phyloP scores from a whole-genome alignment of 2,113 vertebrate genomes.

The Axis porcinus region DNA sequence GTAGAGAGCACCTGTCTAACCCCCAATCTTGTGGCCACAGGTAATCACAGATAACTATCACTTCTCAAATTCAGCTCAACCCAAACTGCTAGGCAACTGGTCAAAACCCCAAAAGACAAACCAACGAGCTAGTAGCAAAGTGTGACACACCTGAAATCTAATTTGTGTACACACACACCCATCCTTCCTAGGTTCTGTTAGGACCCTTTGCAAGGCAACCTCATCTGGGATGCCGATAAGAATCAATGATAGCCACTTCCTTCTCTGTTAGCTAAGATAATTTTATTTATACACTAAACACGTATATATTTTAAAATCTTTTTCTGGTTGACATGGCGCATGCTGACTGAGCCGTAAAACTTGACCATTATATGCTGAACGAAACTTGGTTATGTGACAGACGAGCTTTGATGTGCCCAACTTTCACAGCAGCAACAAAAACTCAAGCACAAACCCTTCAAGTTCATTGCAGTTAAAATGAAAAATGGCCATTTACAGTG shows the following conservation, averaged over 20 bases:
- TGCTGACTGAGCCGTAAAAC: background rate
- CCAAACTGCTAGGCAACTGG: background rate
- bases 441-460: background rate
- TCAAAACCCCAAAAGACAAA: background rate
- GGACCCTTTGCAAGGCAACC: background rate
- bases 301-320: background rate
- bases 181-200: background rate
- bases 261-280: background rate
- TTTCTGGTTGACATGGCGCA: background rate
- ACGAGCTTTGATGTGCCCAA: background rate
- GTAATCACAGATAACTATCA: background rate
- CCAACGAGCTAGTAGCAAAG: background rate
- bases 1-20: background rate
- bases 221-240: background rate
- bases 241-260: background rate
- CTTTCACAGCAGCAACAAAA: background rate
- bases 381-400: background rate
- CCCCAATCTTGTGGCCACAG: fast-evolving
- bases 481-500: background rate
- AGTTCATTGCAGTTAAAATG: background rate
- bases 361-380: background rate
- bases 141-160: background rate
- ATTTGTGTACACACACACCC: fast-evolving
- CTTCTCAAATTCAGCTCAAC: background rate
- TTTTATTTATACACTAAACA: background rate